Evolutionary conservation across 2,888 invertebrate species (phyloP).

Genomic region (Mechanitis mazaeus): DNA sequence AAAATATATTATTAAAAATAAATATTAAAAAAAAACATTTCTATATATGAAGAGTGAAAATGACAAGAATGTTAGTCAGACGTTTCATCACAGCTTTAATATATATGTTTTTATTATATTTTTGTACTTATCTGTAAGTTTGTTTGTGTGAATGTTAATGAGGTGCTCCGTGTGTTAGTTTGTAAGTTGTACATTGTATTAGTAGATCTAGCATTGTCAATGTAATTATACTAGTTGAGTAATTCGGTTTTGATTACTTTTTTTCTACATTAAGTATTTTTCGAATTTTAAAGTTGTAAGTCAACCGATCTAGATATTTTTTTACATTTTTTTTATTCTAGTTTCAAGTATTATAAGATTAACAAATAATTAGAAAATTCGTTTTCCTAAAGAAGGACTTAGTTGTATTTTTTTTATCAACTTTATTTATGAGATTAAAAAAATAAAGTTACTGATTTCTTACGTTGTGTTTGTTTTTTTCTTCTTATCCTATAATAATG

Average conservation of each 20-base stretch:
- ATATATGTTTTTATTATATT: conserved; percentile 58
- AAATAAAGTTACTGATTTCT: conserved; percentile 62
- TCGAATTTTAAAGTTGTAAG: conserved; percentile 28
- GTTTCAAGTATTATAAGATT: conserved; percentile 54
- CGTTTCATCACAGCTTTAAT: conserved; percentile 52
- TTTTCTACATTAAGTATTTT: conserved; percentile 17
- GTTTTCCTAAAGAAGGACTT: conserved; percentile 35
- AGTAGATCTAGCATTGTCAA: conserved; percentile 5
- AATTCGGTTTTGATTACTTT: too few species aligned
- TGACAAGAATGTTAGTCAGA: conserved; percentile 16
- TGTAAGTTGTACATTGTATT: conserved; percentile 22
- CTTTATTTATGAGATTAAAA: conserved; percentile 63
- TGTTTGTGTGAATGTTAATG: conserved; percentile 2
- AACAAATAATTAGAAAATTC: conserved; percentile 37
- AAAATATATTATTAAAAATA: too few species aligned
- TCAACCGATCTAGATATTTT: conserved; percentile 50
- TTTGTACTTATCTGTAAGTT: conserved; percentile 56
- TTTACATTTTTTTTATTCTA: conserved; percentile 45
- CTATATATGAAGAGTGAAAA: conserved; percentile 4
- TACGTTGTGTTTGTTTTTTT: conserved; percentile 33
- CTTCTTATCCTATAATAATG: too few species aligned
- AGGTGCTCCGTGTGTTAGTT: conserved; percentile 23
- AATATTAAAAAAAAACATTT: background rate
- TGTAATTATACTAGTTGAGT: conserved; percentile 9
- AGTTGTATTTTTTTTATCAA: conserved; percentile 62